Conservation (phyloP, 2,113 vertebrate species). For the Beaufortia kweichowensis region DNA sequence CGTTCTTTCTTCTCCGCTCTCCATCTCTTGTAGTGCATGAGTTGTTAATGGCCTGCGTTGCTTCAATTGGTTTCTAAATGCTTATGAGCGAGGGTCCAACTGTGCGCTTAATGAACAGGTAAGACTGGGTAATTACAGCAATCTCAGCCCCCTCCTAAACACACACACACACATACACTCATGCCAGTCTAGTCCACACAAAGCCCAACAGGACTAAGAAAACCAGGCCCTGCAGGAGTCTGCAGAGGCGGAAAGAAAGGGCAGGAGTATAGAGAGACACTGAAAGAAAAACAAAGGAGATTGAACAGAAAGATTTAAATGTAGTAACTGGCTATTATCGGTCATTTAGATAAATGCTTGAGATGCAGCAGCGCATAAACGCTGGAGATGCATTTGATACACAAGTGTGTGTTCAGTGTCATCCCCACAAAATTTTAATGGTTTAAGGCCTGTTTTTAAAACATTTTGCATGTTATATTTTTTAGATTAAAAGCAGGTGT, state of each 20-base stretch:
- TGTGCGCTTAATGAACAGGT: slow-evolving; percentile 99
- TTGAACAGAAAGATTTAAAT: slow-evolving; percentile 76
- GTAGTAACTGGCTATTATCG: slow-evolving; percentile 89
- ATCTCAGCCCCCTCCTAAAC: slow-evolving; percentile 87
- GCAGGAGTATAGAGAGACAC: slow-evolving; percentile 83
- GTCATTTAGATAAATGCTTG: slow-evolving; percentile 48
- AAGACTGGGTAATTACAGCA: slow-evolving; percentile 99
- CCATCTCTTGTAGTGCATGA: slow-evolving; percentile 50
- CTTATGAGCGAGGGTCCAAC: slow-evolving; percentile 94
- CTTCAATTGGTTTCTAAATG: slow-evolving; percentile 98
- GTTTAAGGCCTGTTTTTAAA: slow-evolving; percentile 42
- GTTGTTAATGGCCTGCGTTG: slow-evolving; percentile 98
- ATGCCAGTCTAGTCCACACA: slow-evolving; percentile 66
- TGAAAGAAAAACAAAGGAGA: slow-evolving; percentile 82
- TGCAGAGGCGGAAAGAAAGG: slow-evolving; percentile 81
- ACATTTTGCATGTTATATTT: slow-evolving; percentile 60
- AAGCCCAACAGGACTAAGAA: slow-evolving; percentile 88
- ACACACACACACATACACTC: slow-evolving; percentile 40
- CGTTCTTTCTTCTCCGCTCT: slow-evolving; percentile 29
- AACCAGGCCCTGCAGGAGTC: slow-evolving; percentile 87
- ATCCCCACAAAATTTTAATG: slow-evolving; percentile 16
- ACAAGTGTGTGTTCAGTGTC: slow-evolving; percentile 56
- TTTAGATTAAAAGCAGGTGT: slow-evolving; percentile 38
- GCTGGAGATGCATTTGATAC: slow-evolving; percentile 68
- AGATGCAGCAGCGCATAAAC: slow-evolving; percentile 9